These are phyloP conservation scores for Hippoglossus stenolepis DNA, from an alignment of 2,113 vertebrate genomes.

Conservation along the genomic window DNA sequence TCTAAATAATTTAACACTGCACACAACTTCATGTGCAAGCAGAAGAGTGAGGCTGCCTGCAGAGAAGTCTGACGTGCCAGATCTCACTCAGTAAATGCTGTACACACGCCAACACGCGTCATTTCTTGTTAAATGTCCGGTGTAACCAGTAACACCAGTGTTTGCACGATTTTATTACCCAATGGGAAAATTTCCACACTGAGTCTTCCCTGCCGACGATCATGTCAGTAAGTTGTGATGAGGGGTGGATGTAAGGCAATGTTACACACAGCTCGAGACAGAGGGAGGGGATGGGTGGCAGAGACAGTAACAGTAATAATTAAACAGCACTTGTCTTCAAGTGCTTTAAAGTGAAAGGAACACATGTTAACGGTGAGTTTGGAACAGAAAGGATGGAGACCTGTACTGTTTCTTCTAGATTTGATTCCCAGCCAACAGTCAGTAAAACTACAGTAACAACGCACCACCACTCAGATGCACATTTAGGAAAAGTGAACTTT, in stretches of 20 bases:
- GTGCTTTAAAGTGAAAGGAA: constrained; percentile 58
- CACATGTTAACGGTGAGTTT: constrained; percentile 55
- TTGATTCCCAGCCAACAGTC: constrained; percentile 32
- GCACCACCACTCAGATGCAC: constrained; percentile 33
- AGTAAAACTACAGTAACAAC: constrained; percentile 59
- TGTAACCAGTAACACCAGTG: neutral
- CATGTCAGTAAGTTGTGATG: constrained; percentile 3
- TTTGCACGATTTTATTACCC: too few species aligned
- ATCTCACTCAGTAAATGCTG: too few species aligned
- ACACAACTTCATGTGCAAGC: too few species aligned
- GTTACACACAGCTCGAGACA: constrained; percentile 41
- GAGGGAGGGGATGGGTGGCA: neutral
- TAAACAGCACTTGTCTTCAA: constrained; percentile 58
- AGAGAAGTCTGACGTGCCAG: too few species aligned
- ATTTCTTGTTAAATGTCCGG: too few species aligned
- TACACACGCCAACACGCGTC: too few species aligned
- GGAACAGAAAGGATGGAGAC: constrained; percentile 13
- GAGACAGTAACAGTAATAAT: constrained; percentile 20
- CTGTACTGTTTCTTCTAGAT: constrained; percentile 12
- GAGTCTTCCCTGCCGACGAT: neutral
- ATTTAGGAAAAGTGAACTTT: constrained; percentile 41
- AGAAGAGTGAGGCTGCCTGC: too few species aligned
- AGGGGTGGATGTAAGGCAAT: constrained; percentile 26
- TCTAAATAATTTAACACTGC: too few species aligned
- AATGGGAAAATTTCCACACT: too few species aligned